Conservation (phyloP, 1,140 invertebrate species). For the Pseudomyrmex dendroicus region DNA sequence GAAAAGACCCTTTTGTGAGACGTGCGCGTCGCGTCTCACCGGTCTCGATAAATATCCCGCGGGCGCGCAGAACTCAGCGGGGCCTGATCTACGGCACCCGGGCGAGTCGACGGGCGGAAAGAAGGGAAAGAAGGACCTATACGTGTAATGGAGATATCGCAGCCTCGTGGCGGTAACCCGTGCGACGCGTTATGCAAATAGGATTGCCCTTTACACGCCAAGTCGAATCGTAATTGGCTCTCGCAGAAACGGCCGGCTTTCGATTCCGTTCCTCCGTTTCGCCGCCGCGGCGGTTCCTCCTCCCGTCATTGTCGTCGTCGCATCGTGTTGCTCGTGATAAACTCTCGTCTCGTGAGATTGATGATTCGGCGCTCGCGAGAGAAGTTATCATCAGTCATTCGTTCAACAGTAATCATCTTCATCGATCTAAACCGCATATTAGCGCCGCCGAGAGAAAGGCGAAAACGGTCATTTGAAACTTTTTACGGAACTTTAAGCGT, state of each 20-base stretch:
- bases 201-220: conserved; percentile 79
- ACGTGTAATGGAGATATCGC: conserved; percentile 81
- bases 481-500: not conserved
- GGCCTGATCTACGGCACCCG: conserved; percentile 76
- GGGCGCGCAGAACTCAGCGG: conserved; percentile 70
- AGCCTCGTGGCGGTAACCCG: conserved; percentile 71
- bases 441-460: conserved; percentile 1
- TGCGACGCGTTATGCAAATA: conserved; percentile 82
- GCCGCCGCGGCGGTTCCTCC: conserved; percentile 29
- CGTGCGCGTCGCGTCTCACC: conserved; percentile 56
- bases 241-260: conserved; percentile 65
- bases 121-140: conserved; percentile 38
- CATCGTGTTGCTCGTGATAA: conserved; percentile 31
- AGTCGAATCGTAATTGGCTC: conserved; percentile 79
- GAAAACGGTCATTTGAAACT: not conserved
- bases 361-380: conserved; percentile 8
- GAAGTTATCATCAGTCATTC: conserved; percentile 17
- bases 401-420: conserved; percentile 27
- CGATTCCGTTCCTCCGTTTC: conserved; percentile 12
- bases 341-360: conserved; percentile 18
- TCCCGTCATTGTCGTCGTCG: conserved; percentile 48
- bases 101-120: conserved; percentile 6
- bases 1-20: conserved; percentile 18
- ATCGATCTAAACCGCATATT: conserved; percentile 21
- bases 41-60: conserved; percentile 81